Evolutionary conservation across 2,113 vertebrate genomes (phyloP).

Genomic region (Taurulus bubalis): DNA sequence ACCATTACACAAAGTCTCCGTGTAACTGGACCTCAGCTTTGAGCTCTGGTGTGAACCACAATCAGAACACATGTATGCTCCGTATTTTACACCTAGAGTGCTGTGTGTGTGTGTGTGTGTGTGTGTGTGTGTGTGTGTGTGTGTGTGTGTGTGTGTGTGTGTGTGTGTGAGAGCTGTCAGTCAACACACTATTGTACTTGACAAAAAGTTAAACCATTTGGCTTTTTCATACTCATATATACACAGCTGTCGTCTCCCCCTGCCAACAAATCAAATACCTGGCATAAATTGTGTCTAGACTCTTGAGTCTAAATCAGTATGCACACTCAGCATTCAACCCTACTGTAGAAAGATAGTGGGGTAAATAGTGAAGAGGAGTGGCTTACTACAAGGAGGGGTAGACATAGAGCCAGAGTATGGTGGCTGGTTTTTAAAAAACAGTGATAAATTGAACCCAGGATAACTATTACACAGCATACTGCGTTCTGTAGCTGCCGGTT

Average conservation of each 20-base stretch:
- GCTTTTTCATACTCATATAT: slow-evolving; percentile 47
- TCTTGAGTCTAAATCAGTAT: slow-evolving; percentile 60
- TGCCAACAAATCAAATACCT: slow-evolving; percentile 55
- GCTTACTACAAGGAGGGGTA: slow-evolving; percentile 17
- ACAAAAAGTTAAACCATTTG: slow-evolving; percentile 56
- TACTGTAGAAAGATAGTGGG: slow-evolving; percentile 27
- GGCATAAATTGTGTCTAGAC: slow-evolving; percentile 49
- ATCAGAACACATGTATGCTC: slow-evolving; percentile 12
- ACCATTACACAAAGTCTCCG: neutral
- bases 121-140: neutral
- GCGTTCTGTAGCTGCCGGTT: neutral
- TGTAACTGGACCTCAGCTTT: slow-evolving; percentile 28
- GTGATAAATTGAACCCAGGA: slow-evolving; percentile 16
- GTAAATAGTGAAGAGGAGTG: slow-evolving; percentile 31
- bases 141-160: neutral
- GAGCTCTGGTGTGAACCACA: slow-evolving; percentile 14
- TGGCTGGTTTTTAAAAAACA: slow-evolving; percentile 32
- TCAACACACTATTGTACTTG: slow-evolving; percentile 29
- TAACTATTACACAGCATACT: slow-evolving; percentile 16
- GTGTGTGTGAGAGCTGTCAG: neutral
- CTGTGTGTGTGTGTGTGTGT: slow-evolving; percentile 4
- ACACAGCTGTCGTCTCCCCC: slow-evolving; percentile 45
- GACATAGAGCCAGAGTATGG: neutral
- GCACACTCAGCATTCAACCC: slow-evolving; percentile 38
- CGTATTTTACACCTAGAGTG: slow-evolving; percentile 14